A percentile compares a stretch with the other conserved stretches of the same genome.
Evolutionary conservation across 1,140 invertebrate species (phyloP).

Genomic region (Magallana gigas): DNA sequence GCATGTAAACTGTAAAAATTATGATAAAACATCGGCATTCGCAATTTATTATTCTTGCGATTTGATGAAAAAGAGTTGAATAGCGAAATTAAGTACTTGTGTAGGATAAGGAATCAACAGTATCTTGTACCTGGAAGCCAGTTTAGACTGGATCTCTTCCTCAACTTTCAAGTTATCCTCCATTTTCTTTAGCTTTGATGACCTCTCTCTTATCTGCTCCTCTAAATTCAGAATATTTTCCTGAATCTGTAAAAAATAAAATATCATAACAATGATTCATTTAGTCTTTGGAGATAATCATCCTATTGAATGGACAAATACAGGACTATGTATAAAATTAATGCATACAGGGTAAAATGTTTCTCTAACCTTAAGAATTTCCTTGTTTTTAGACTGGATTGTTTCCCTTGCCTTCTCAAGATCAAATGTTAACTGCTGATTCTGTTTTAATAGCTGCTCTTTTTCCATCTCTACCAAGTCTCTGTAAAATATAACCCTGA

Average conservation of each 20-base stretch:
- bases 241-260: constrained; percentile 60
- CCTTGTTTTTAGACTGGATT: constrained; percentile 71
- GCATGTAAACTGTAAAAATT: too few species aligned
- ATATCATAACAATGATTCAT: neutral
- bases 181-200: constrained; percentile 61
- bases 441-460: constrained; percentile 64
- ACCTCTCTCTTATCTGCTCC: constrained; percentile 62
- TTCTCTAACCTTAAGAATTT: constrained; percentile 69
- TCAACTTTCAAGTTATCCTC: constrained; percentile 67
- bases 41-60: too few species aligned
- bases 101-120: neutral
- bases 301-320: too few species aligned
- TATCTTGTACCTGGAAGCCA: constrained; percentile 32
- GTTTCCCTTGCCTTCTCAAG: constrained; percentile 72
- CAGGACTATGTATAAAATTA: too few species aligned
- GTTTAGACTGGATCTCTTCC: constrained; percentile 66
- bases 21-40: too few species aligned
- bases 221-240: constrained; percentile 68
- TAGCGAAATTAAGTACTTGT: too few species aligned
- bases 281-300: too few species aligned
- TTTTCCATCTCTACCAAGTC: constrained; percentile 68
- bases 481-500: constrained; percentile 52
- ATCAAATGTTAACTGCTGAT: constrained; percentile 67
- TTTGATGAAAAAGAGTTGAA: too few species aligned
- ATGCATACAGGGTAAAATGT: too few species aligned